Conservation (phyloP, 2,797 vertebrate genomes). For the Amazona ochrocephala region DNA sequence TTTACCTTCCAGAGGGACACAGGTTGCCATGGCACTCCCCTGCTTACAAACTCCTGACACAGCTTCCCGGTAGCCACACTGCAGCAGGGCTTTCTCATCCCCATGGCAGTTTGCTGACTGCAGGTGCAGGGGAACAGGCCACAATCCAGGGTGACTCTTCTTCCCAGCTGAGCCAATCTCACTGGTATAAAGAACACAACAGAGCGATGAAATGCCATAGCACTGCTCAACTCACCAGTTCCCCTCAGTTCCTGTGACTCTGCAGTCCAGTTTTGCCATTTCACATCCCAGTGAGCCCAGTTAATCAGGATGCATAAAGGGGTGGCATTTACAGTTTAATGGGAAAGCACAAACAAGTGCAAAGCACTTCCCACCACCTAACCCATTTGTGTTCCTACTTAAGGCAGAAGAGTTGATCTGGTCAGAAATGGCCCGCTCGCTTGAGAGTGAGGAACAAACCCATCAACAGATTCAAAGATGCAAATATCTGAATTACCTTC, state of each 20-base stretch:
- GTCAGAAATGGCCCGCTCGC: not conserved
- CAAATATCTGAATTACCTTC: not conserved
- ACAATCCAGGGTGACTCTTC: conserved; percentile 76
- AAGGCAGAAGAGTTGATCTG: not conserved
- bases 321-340: not conserved
- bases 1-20: conserved; percentile 89
- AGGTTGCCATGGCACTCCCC: conserved; percentile 83
- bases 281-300: not conserved
- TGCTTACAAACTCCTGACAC: conserved; percentile 84
- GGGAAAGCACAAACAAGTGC: not conserved
- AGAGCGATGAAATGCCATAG: not conserved
- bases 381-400: not conserved
- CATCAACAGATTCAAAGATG: not conserved
- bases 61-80: conserved; percentile 84
- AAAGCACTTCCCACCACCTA: not conserved
- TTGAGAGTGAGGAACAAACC: not conserved
- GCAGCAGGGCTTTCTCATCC: conserved; percentile 84
- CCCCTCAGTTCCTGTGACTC: not conserved
- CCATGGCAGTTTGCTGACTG: conserved; percentile 89
- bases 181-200: conserved; percentile 65
- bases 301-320: not conserved
- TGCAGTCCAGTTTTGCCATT: not conserved
- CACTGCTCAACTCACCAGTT: not conserved
- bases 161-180: conserved; percentile 86
- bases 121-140: conserved; percentile 85